Percentiles rank a stretch among this genome's conserved stretches.
phyloP scores from a whole-genome alignment of 2,797 vertebrate species.

The Triplophysa bombifrons region DNA sequence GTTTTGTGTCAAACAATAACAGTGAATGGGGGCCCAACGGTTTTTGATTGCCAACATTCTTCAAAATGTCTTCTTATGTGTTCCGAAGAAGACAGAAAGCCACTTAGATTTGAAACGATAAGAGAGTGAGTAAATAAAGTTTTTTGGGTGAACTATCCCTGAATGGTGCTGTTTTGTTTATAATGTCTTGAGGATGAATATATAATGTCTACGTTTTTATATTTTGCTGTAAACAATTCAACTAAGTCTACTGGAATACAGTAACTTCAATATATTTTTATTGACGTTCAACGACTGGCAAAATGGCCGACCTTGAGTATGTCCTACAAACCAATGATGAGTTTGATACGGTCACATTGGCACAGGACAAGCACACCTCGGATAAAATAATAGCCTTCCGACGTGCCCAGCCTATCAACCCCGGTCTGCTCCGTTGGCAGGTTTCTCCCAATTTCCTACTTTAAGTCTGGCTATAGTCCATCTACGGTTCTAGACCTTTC shows the following conservation, averaged over 20 bases:
- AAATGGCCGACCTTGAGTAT: neutral
- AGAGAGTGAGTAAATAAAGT: neutral
- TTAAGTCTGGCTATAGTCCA: slow-evolving; percentile 25
- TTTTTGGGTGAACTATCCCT: too few relatives aligned
- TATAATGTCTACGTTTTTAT: too few relatives aligned
- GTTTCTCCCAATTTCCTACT: slow-evolving; percentile 32
- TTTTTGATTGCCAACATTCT: too few relatives aligned
- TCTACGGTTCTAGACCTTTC: slow-evolving; percentile 33
- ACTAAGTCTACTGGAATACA: neutral
- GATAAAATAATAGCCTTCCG: slow-evolving; percentile 38
- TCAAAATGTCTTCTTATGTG: too few relatives aligned
- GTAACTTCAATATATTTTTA: neutral
- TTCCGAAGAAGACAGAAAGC: too few relatives aligned
- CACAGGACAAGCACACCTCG: slow-evolving; percentile 32
- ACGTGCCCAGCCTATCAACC: slow-evolving; percentile 47
- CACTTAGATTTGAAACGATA: neutral
- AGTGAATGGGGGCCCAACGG: too few relatives aligned
- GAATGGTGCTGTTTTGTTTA: too few relatives aligned
- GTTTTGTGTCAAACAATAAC: too few relatives aligned
- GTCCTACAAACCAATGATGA: slow-evolving; percentile 23
- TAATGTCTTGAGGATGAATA: neutral
- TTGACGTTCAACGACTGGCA: neutral
- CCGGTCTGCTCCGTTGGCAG: slow-evolving; percentile 19
- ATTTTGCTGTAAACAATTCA: too few relatives aligned
- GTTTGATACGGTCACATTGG: slow-evolving; percentile 37